phyloP scores from a whole-genome alignment of 92 coral and sea anemone species.

The Phenganax marumi region DNA sequence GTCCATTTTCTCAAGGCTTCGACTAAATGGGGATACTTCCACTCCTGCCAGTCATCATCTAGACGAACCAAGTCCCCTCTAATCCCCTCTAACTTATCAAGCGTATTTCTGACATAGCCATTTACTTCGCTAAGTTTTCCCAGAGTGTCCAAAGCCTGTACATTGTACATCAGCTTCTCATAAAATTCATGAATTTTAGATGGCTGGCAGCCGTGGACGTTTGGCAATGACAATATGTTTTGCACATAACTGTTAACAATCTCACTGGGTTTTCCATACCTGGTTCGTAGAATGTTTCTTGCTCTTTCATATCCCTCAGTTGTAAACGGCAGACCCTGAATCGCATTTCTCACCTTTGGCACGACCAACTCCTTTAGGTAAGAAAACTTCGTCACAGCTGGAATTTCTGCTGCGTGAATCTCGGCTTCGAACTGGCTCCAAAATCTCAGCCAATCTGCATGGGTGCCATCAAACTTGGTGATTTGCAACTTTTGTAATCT shows the following conservation, averaged over 20 bases:
- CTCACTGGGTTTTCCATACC: constrained; percentile 65
- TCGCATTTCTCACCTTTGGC: background rate
- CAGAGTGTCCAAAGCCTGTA: constrained; percentile 63
- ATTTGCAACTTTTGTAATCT: constrained; percentile 12
- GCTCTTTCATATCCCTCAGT: constrained; percentile 57
- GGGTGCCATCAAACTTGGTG: constrained; percentile 20
- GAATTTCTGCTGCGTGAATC: constrained; percentile 2
- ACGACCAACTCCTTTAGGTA: no score
- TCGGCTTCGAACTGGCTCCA: constrained; percentile 22
- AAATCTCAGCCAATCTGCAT: constrained; percentile 28
- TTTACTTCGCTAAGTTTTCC: constrained; percentile 62
- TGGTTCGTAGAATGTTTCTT: constrained; percentile 53
- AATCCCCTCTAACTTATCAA: constrained; percentile 65
- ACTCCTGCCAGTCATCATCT: constrained; percentile 63
- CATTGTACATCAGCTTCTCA: constrained; percentile 58
- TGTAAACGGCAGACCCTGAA: constrained; percentile 9
- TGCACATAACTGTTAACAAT: constrained; percentile 63
- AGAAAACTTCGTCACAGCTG: background rate
- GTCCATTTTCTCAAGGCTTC: constrained; percentile 65
- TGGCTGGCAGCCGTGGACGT: constrained; percentile 61
- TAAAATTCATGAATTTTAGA: constrained; percentile 56
- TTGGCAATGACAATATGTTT: constrained; percentile 56
- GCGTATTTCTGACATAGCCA: constrained; percentile 58
- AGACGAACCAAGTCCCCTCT: constrained; percentile 63
- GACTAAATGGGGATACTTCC: constrained; percentile 61